Conservation (phyloP, 1,140 invertebrate species). For the Acromyrmex heyeri region DNA sequence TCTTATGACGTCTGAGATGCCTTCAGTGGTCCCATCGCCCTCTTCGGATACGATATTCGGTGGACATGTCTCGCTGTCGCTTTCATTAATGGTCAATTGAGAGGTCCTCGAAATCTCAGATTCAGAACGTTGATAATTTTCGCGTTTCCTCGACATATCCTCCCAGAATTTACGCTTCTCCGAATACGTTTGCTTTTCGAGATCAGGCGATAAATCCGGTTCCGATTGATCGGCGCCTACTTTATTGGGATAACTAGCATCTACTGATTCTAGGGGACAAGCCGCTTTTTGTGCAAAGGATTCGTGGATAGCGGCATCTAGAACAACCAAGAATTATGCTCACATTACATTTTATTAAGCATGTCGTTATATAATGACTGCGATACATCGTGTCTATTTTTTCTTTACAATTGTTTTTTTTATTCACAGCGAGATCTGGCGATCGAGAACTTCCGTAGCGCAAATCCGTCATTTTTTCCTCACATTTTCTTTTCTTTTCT, state of each 20-base stretch:
- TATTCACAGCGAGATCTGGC: constrained; percentile 60
- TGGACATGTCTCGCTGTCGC: constrained; percentile 82
- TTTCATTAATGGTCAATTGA: constrained; percentile 83
- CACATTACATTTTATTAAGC: constrained; percentile 82
- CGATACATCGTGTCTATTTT: constrained; percentile 66
- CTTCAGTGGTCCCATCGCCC: constrained; percentile 59
- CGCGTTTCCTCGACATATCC: constrained; percentile 83
- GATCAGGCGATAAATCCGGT: constrained; percentile 78
- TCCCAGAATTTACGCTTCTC: constrained; percentile 86
- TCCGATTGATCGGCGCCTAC: constrained; percentile 76
- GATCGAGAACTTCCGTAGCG: constrained; percentile 60
- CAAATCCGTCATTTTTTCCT: constrained; percentile 17
- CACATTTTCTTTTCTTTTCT: constrained; percentile 30
- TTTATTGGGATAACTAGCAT: constrained; percentile 85
- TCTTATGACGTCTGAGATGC: constrained; percentile 70
- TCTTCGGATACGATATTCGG: constrained; percentile 82
- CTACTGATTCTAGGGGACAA: constrained; percentile 85
- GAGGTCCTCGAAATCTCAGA: constrained; percentile 84
- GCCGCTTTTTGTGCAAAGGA: constrained; percentile 85
- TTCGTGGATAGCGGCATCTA: constrained; percentile 85
- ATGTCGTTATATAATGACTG: constrained; percentile 58
- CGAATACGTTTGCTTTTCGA: constrained; percentile 85
- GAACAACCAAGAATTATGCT: constrained; percentile 85
- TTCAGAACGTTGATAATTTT: constrained; percentile 85
- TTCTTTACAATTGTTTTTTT: constrained; percentile 71